Percentiles rank a stretch among this genome's conserved stretches.
Conservation (phyloP, 2,113 vertebrate species). For the Siphamia tubifer region DNA sequence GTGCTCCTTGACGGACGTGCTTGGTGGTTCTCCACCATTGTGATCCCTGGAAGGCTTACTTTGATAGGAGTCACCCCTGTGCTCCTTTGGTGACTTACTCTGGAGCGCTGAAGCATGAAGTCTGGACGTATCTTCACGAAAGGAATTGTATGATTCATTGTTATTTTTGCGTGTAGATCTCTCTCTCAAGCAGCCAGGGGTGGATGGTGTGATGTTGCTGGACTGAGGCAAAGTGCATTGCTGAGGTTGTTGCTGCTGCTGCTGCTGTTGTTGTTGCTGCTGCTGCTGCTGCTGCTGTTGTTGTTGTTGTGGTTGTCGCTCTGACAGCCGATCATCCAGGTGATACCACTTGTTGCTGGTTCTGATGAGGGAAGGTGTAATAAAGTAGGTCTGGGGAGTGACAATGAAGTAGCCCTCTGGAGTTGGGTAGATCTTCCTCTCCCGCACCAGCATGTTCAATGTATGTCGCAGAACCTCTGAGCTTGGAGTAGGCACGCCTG, state of each 20-base stretch:
- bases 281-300: conserved; percentile 84
- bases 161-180: conserved; percentile 93
- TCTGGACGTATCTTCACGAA: conserved; percentile 90
- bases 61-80: conserved; percentile 87
- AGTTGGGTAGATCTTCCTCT: conserved; percentile 98
- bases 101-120: conserved; percentile 89
- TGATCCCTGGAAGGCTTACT: conserved; percentile 90
- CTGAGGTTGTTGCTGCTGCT: conserved; percentile 78
- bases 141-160: conserved; percentile 92
- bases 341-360: conserved; percentile 91
- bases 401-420: conserved; percentile 99
- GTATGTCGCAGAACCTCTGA: conserved; percentile 96
- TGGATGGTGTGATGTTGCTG: conserved; percentile 89
- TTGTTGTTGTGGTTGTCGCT: conserved; percentile 77
- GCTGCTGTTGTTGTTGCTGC: conserved; percentile 80
- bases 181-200: conserved; percentile 91
- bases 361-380: conserved; percentile 97
- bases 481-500: conserved; percentile 97
- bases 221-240: conserved; percentile 94
- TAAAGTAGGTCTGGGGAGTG: conserved; percentile 98
- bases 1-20: conserved; percentile 85
- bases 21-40: conserved; percentile 77
- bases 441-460: conserved; percentile 95
- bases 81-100: conserved; percentile 93
- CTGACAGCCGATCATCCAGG: conserved; percentile 95